Evolutionary conservation across 2,113 vertebrate genomes (phyloP).

Genomic region (Zootoca vivipara): DNA sequence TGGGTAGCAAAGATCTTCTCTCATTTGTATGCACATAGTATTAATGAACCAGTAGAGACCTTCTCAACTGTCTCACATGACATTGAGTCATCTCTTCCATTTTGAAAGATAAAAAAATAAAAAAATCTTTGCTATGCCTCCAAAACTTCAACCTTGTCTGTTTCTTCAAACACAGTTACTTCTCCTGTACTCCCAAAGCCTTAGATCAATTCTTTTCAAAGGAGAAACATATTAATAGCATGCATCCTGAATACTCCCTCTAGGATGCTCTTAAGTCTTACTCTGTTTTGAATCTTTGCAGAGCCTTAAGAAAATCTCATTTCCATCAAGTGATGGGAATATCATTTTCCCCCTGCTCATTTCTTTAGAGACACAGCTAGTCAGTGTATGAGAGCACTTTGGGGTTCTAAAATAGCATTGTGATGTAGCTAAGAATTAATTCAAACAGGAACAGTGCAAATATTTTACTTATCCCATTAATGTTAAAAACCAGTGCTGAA

Average conservation of each 20-base stretch:
- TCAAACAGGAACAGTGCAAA: slow-evolving; percentile 63
- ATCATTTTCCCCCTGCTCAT: slow-evolving; percentile 56
- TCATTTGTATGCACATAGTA: not conserved
- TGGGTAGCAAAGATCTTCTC: not conserved
- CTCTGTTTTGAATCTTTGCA: slow-evolving; percentile 74
- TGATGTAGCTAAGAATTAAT: slow-evolving; percentile 65
- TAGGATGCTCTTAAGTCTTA: slow-evolving; percentile 65
- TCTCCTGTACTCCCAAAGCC: slow-evolving; percentile 66
- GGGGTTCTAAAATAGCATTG: slow-evolving; percentile 51
- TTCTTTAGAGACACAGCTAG: slow-evolving; percentile 63
- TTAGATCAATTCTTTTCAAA: slow-evolving; percentile 65
- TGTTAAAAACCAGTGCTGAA: slow-evolving; percentile 51
- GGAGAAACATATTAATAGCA: slow-evolving; percentile 69
- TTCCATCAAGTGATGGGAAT: slow-evolving; percentile 67
- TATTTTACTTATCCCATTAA: slow-evolving; percentile 59
- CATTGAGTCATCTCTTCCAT: slow-evolving; percentile 42
- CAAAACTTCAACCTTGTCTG: slow-evolving; percentile 46
- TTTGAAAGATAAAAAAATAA: not conserved
- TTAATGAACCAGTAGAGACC: slow-evolving; percentile 6
- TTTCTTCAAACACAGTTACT: slow-evolving; percentile 65
- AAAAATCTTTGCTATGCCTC: slow-evolving; percentile 25
- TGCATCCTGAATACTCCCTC: slow-evolving; percentile 68
- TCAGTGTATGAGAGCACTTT: not conserved
- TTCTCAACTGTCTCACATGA: slow-evolving; percentile 29
- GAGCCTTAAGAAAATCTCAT: slow-evolving; percentile 58